Evolutionary conservation across 1,140 invertebrate species (phyloP).

Genomic region (Drosophila busckii): DNA sequence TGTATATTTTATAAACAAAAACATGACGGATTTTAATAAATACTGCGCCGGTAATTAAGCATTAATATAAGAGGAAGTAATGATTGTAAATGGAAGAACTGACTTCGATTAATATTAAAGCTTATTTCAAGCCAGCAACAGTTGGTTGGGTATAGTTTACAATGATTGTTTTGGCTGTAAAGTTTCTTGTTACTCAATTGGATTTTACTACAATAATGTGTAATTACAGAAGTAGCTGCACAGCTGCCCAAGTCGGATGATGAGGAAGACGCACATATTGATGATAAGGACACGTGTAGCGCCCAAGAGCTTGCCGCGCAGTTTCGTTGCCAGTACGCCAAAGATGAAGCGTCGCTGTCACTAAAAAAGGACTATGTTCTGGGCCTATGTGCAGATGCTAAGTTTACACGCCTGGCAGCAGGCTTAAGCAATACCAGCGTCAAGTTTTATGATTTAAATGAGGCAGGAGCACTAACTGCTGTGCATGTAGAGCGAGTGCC

Average conservation of each 20-base stretch:
- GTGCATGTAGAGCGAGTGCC: conserved; percentile 8
- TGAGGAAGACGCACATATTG: conserved; percentile 43
- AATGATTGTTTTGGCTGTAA: too few species aligned
- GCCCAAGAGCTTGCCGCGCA: conserved; percentile 26
- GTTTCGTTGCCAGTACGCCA: conserved; percentile 41
- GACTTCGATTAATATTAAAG: too few species aligned
- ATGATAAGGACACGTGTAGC: conserved; percentile 58
- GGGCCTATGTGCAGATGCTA: conserved; percentile 29
- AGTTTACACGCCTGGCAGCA: conserved; percentile 46
- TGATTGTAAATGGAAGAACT: too few species aligned
- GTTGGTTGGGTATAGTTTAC: too few species aligned
- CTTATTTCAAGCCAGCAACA: too few species aligned
- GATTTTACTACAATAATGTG: not conserved
- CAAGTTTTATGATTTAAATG: conserved; percentile 54
- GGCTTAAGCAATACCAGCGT: conserved; percentile 52
- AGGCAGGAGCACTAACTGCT: not conserved
- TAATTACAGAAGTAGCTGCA: conserved; percentile 30
- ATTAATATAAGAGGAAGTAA: too few species aligned
- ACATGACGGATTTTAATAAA: too few species aligned
- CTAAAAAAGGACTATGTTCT: conserved; percentile 59
- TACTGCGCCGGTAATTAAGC: too few species aligned
- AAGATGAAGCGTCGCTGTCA: conserved; percentile 43
- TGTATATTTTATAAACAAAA: too few species aligned
- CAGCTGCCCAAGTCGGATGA: conserved; percentile 48
- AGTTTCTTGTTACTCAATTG: too few species aligned